Conservation (phyloP, 2,113 vertebrate species). For the Ornithorhynchus anatinus region DNA sequence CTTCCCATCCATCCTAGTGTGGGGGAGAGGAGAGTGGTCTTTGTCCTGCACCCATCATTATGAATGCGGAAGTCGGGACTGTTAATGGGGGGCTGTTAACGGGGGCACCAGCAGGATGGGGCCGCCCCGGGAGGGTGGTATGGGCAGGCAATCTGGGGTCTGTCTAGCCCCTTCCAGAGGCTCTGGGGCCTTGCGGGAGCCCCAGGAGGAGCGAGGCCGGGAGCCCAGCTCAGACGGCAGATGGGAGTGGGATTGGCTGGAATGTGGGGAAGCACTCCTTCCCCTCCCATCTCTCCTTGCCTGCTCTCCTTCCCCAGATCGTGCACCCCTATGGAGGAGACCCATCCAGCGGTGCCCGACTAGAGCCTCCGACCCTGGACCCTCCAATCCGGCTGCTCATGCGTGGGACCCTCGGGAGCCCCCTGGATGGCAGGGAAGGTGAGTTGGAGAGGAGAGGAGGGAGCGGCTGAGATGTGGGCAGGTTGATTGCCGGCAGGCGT, state of each 20-base stretch:
- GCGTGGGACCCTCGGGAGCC: background rate
- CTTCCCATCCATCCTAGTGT: background rate
- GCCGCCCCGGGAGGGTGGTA: accelerated
- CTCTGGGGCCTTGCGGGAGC: too few relatives aligned
- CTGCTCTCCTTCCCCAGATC: background rate
- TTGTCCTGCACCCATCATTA: background rate
- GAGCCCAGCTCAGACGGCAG: too few relatives aligned
- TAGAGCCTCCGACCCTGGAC: too few relatives aligned
- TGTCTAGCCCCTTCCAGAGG: too few relatives aligned
- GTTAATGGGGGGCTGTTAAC: background rate
- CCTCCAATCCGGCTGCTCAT: background rate
- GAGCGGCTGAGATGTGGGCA: background rate
- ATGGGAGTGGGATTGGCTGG: too few relatives aligned
- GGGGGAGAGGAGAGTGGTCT: background rate
- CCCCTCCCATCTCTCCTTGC: background rate
- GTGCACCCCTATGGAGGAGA: background rate
- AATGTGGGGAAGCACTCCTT: too few relatives aligned
- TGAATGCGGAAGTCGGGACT: background rate
- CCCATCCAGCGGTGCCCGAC: background rate
- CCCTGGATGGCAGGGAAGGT: background rate
- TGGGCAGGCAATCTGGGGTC: too few relatives aligned
- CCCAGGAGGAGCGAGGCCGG: too few relatives aligned
- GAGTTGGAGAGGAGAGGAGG: background rate
- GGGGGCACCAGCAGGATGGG: background rate
- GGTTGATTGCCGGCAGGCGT: background rate